A percentile compares a stretch with the other conserved stretches of the same genome.
Evolutionary conservation across 2,888 invertebrate genomes (phyloP).

Genomic region (Paralinhomoeus sp.): DNA sequence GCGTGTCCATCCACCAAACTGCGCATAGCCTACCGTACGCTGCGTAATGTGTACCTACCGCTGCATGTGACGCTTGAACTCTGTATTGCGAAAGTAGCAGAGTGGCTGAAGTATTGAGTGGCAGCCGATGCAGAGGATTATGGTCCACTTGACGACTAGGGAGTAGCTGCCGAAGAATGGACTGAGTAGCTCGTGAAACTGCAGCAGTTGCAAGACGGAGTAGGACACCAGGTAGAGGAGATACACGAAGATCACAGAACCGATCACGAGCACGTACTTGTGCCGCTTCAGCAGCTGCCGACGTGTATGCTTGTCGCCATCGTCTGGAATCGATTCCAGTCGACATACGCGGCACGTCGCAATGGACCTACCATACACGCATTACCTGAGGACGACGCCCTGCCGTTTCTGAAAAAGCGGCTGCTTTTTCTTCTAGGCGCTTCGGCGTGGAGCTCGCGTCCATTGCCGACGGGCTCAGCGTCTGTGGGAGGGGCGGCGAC

Average conservation of each 20-base stretch:
- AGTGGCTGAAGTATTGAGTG: slow-evolving; percentile 4
- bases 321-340: slow-evolving; percentile 6
- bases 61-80: not conserved
- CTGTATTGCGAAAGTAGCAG: slow-evolving; percentile 3
- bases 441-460: too few relatives aligned
- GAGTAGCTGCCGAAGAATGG: not conserved
- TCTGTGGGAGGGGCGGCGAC: too few relatives aligned
- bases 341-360: slow-evolving; percentile 9
- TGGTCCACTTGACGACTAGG: not conserved
- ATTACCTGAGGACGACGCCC: too few relatives aligned
- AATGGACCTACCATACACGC: too few relatives aligned
- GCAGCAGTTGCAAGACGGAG: slow-evolving; percentile 9
- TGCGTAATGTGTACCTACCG: not conserved
- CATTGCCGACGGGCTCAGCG: too few relatives aligned
- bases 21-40: too few relatives aligned
- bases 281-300: slow-evolving; percentile 6
- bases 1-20: too few relatives aligned
- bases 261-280: slow-evolving; percentile 16
- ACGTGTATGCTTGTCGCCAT: not conserved
- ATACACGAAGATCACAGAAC: slow-evolving; percentile 14
- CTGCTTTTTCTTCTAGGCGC: too few relatives aligned
- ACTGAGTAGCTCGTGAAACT: slow-evolving; percentile 3
- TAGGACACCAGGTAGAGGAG: slow-evolving; percentile 12
- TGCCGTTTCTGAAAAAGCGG: too few relatives aligned
- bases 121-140: not conserved